phyloP scores from a whole-genome alignment of 2,888 invertebrate species.

The Polylopha cassiicola region DNA sequence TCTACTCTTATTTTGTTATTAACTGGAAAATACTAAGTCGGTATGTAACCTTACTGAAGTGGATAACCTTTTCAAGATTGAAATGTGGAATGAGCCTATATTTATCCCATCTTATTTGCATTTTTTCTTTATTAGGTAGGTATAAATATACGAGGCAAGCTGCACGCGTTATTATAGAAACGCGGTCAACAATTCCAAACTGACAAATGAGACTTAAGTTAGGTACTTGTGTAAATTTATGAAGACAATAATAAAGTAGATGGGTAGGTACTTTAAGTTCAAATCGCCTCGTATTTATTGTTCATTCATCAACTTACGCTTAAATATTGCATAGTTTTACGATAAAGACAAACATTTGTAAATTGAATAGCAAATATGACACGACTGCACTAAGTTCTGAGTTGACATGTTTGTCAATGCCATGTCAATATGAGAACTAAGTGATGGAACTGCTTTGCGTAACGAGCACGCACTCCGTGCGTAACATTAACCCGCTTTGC shows the following conservation, averaged over 20 bases:
- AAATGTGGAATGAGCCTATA: not conserved
- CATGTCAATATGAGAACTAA: conserved; percentile 8
- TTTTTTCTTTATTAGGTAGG: conserved; percentile 1
- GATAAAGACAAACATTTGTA: conserved; percentile 12
- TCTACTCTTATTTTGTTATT: conserved; percentile 6
- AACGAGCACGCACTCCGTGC: conserved; percentile 1
- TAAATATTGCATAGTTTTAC: conserved; percentile 13
- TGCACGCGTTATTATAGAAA: too few species aligned
- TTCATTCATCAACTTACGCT: conserved; percentile 9
- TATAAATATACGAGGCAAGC: too few species aligned
- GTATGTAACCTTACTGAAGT: conserved; percentile 13
- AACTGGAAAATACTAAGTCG: conserved; percentile 7
- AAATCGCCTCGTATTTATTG: too few species aligned
- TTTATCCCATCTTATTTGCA: conserved; percentile 1
- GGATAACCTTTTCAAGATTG: conserved; percentile 15
- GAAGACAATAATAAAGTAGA: too few species aligned
- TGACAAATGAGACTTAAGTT: too few species aligned
- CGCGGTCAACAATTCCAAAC: too few species aligned
- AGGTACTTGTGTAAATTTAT: too few species aligned
- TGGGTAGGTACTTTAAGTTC: too few species aligned
- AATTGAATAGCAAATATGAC: conserved; percentile 15
- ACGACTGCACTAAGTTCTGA: conserved; percentile 10
- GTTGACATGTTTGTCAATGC: conserved; percentile 17
- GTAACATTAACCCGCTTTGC: conserved; percentile 1
- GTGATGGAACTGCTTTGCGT: conserved; percentile 10